Evolutionary conservation across 2,888 invertebrate genomes (phyloP), one percentile per base, ranked within the genome.

Genomic region (Parnassius glacialis): DNA sequence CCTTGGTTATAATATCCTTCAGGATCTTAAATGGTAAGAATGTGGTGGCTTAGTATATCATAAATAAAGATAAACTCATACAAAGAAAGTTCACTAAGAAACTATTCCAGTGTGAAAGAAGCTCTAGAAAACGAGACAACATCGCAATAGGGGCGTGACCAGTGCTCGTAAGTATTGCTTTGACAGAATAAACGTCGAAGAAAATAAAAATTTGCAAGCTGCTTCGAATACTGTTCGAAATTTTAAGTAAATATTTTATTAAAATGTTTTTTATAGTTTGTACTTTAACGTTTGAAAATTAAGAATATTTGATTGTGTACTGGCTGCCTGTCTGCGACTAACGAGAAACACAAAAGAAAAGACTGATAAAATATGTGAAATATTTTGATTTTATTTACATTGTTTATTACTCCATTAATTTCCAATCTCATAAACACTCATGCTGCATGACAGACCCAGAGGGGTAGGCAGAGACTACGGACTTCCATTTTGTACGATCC

Each of bases 101-200:
- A 45, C 25, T 16, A 34, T 52, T 51, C 11, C 16, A 42, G 51
- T 53, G 67, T 64, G 45, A 76, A 76, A 67, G 62, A 45, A 61
- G 71, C 75, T 66, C 60, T 7, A 61, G 53, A 64, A 66, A 64
- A 69, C 67, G 64, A 65, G 72, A 62, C 62, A 62, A 67, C 70
- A 67, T 70, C 69, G 69, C 69, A 70, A 70, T 63, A 63, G 64
- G 75, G 72, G 79, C 82, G 80, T 80, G 81, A 78, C 81, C 70
- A 67, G 79, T 64, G 72, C 73, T 63, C 74, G 70, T 78, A 80
- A 82, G 75, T 80, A 81, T 79, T 77, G 73, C 82, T 79, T 80
- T 79, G 79, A 80, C 77, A 75, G 75, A 71, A 68, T 68, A 71
- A 72, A 74, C 72, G 72, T 63, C 58, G 58, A 48, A 51, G 50